Base-by-base conservation (phyloP, 1,140 invertebrate genomes). In the Pristionchus pacificus region DNA sequence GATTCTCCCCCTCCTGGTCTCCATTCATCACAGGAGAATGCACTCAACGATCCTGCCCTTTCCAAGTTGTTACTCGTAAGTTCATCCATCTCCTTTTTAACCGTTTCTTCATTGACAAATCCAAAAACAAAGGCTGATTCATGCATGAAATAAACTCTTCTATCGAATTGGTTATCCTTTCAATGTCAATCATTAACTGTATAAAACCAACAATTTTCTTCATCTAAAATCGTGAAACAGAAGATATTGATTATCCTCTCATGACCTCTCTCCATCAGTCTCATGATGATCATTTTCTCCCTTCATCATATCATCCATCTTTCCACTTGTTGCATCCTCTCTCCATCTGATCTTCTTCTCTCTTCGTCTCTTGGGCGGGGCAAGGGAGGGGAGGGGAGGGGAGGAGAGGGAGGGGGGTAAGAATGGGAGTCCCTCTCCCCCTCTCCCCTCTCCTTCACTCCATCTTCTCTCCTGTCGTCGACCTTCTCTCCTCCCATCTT, bases 1-100 rank as follows among this genome's bases (percentile, higher is more conserved):
- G 77, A 80, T 38, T 49, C 32, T 32, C 70, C 60, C 32, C 31
- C 30, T 27, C 67, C 25, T 31, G 55, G 29, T 65, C 27, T 55
- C 33, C 14, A 27, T 30, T 27, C 31, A 29, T 33, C 72, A 25
- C 49, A 71, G 31, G 70, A 59, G 59, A 31, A 71, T 3, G 77
- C 74, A 19, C 61, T 79, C 25, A 78, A 78, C 19, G 74, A 79
- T 58, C 13, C 27, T 1, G 32, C 60, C 25, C 69, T 79, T 1
- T 64, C 76, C 63, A 71, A 76, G 55, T 31, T 79, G 49, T 71
- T 79, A 29, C 30, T 66, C 72, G 77, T 79, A 27, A 62, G 78
- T 77, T n/a, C n/a, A n/a, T n/a, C n/a, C n/a, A n/a, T n/a, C n/a
- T n/a, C n/a, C n/a, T n/a, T n/a, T n/a, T n/a, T n/a, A n/a, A n/a